Base-by-base conservation (phyloP, 2,888 invertebrate genomes). In the Lutraria lutraria region DNA sequence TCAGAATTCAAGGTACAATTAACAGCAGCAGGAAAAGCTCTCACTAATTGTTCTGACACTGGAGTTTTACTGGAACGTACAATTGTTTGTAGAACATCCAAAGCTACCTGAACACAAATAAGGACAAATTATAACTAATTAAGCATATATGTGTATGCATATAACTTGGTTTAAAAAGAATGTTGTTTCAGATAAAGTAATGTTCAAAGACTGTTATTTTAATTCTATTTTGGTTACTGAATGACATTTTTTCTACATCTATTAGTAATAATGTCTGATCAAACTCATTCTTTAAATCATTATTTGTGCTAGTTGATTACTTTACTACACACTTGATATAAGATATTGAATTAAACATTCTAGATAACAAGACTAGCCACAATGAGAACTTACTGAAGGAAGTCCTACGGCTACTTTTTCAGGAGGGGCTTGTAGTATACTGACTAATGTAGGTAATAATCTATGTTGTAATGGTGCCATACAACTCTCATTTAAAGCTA, bases 51-150 rank as follows among this genome's bases (percentile, higher is more conserved):
- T 54, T 97, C 97, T 56, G 97, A 97, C 15, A 98, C 93, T 0
- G 98, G 98, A 0, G 97, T 96, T 10, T 97, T 97, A n/a, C 98
- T 97, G 93, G 97, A 97, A 86, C 97, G 97, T 0, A 98, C 97
- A 79, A 98, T 96, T 3, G 97, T 97, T 91, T 97, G 97, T 21
- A 98, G 96, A n/a, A 98, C 97, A 94, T 98, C 98, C 83, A 98
- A 95, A 0, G 98, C 97, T 79, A 97, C 97, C 96, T 97, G 95
- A 29, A 84, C 4, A 84, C n/a, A 68, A 83, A 34, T 34, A 63
- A 60, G 3, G 16, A 3, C 13, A 21, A 13, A 8, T 72, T 76
- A 29, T 21, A 60, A 60, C 19, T 4, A n/a, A 43, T 43, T 43
- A 43, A 43, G 2, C 43, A 2, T 43, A 43, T 43, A 43, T n/a